Conservation (phyloP, 1,140 invertebrate species). For the Zaprionus camerounensis region DNA sequence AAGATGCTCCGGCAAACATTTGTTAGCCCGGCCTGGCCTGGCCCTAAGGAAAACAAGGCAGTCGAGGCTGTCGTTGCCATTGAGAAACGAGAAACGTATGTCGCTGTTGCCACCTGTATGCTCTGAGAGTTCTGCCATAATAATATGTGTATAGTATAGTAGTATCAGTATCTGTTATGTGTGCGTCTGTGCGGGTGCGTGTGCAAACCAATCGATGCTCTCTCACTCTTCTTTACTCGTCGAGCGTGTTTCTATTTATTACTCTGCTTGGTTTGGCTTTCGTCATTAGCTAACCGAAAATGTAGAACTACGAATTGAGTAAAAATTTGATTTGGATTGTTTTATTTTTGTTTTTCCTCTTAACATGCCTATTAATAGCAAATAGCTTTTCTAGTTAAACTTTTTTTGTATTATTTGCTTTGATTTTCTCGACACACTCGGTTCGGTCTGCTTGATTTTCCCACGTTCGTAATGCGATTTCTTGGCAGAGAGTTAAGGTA, state of each 20-base stretch:
- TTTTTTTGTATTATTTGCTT: conserved; percentile 43
- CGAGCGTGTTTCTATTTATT: conserved; percentile 18
- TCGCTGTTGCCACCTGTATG: conserved; percentile 29
- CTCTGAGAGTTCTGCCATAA: conserved; percentile 9
- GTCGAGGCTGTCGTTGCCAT: conserved; percentile 10
- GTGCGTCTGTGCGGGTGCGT: background rate
- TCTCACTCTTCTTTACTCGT: conserved; percentile 8
- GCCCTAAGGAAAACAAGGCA: conserved; percentile 10
- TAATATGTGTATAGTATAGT: background rate
- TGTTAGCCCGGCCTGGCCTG: background rate
- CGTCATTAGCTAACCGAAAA: conserved; percentile 24
- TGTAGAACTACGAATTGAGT: conserved; percentile 28
- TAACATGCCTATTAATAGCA: conserved; percentile 43
- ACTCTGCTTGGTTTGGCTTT: conserved; percentile 16
- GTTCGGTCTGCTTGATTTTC: background rate
- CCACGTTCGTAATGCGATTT: conserved; percentile 37
- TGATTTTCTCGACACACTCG: conserved; percentile 24
- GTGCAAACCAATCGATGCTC: conserved; percentile 17
- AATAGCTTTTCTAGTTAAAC: conserved; percentile 45
- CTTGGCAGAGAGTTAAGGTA: conserved; percentile 31
- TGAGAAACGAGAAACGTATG: conserved; percentile 8
- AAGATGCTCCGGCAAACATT: conserved; percentile 2
- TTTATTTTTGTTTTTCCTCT: conserved; percentile 8
- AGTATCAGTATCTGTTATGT: background rate
- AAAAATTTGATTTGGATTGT: conserved; percentile 22